phyloP scores from a whole-genome alignment of 1,140 invertebrate genomes.

The Aphaenogaster floridana region DNA sequence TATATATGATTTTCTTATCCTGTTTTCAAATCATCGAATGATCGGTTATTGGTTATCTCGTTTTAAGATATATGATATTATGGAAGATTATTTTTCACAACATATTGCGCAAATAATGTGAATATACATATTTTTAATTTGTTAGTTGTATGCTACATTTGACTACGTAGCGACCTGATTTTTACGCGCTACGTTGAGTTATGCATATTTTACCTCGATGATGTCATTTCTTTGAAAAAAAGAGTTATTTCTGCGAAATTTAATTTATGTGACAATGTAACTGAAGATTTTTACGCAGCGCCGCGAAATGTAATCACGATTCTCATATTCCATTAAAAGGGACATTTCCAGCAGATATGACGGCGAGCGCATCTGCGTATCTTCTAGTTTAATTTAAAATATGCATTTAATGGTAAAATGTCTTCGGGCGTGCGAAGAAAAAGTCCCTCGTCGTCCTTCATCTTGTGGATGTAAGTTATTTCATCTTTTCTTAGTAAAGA shows the following conservation, averaged over 20 bases:
- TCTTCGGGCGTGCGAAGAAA: constrained; percentile 48
- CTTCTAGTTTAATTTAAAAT: constrained; percentile 60
- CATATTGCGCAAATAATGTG: neutral
- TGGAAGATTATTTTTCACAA: constrained; percentile 1
- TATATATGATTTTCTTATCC: neutral
- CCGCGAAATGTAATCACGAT: constrained; percentile 45
- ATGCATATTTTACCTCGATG: neutral
- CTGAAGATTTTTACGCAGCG: constrained; percentile 29
- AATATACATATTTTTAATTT: neutral
- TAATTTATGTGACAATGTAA: constrained; percentile 48
- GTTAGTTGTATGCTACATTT: neutral
- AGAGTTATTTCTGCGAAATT: constrained; percentile 4
- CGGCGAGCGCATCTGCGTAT: constrained; percentile 34
- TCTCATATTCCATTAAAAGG: constrained; percentile 57
- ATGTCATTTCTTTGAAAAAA: neutral
- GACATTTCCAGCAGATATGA: constrained; percentile 38
- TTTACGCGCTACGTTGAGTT: constrained; percentile 1
- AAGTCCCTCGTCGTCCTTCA: constrained; percentile 12
- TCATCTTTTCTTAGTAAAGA: constrained; percentile 55
- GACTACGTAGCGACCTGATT: neutral
- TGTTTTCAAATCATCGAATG: neutral
- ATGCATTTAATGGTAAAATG: constrained; percentile 57
- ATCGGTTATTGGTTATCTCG: neutral
- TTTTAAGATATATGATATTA: neutral
- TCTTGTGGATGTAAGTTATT: constrained; percentile 47